These are phyloP conservation scores for Drosophila borealis DNA, from an alignment of 2,888 invertebrate genomes.

Conservation along the genomic window DNA sequence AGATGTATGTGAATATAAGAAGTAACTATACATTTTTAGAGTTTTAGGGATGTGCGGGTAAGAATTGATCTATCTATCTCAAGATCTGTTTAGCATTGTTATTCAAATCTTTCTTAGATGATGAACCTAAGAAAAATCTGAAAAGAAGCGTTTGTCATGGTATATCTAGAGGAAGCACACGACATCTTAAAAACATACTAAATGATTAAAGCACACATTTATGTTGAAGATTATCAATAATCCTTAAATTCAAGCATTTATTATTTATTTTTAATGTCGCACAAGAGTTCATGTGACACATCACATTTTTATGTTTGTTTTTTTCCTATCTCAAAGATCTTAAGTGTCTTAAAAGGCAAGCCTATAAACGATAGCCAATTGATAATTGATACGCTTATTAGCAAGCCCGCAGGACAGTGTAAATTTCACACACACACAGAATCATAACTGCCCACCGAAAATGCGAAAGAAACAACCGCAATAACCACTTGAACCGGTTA, in stretches of 20 bases:
- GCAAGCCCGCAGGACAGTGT: conserved; percentile 66
- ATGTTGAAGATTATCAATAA: neutral
- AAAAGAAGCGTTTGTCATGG: too few relatives aligned
- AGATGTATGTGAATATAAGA: too few relatives aligned
- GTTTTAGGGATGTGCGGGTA: too few relatives aligned
- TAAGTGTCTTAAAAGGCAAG: conserved; percentile 13
- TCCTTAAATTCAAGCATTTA: neutral
- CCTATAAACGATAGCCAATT: conserved; percentile 26
- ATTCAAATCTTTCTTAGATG: too few relatives aligned
- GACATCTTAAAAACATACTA: neutral
- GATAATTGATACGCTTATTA: conserved; percentile 39
- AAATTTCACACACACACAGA: conserved; percentile 36
- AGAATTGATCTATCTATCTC: too few relatives aligned
- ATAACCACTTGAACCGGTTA: conserved; percentile 68
- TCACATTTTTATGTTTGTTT: conserved; percentile 4
- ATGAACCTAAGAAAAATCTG: too few relatives aligned
- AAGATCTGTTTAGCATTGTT: too few relatives aligned
- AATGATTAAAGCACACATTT: neutral
- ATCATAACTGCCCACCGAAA: conserved; percentile 65
- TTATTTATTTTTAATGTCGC: neutral
- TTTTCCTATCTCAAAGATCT: conserved; percentile 18
- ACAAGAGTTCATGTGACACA: conserved; percentile 10
- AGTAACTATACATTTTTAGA: neutral
- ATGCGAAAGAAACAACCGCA: conserved; percentile 61
- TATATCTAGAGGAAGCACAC: too few relatives aligned